Evolutionary conservation across 2,797 vertebrate species (phyloP).

Genomic region (Melanotaenia nigrans): DNA sequence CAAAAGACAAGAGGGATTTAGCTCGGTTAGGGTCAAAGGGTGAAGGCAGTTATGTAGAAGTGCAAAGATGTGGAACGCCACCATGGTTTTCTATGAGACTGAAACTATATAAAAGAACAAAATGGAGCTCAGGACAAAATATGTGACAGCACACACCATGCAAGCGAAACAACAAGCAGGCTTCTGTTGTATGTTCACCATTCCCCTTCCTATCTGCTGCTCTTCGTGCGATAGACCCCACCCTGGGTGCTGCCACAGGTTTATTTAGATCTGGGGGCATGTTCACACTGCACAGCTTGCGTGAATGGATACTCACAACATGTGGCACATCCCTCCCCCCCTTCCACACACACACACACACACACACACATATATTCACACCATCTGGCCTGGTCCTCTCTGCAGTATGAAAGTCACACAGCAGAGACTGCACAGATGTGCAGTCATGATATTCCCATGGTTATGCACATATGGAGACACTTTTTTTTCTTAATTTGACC

Average conservation of each 20-base stretch:
- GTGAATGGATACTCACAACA: slow-evolving; percentile 77
- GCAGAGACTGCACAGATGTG: slow-evolving; percentile 76
- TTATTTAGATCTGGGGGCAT: slow-evolving; percentile 70
- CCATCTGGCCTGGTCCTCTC: slow-evolving; percentile 79
- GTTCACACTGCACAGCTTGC: slow-evolving; percentile 72
- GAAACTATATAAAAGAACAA: slow-evolving; percentile 20
- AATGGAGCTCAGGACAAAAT: slow-evolving; percentile 42
- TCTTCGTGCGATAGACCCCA: slow-evolving; percentile 44
- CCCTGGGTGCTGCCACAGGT: slow-evolving; percentile 70
- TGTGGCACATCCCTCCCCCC: slow-evolving; percentile 60
- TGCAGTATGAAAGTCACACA: slow-evolving; percentile 56
- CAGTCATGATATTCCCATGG: slow-evolving; percentile 71
- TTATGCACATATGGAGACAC: slow-evolving; percentile 36
- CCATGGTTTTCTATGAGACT: slow-evolving; percentile 1
- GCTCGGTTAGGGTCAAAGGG: slow-evolving; percentile 24
- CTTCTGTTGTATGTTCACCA: slow-evolving; percentile 28
- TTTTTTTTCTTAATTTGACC: not conserved
- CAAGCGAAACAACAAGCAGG: slow-evolving; percentile 44
- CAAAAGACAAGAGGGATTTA: slow-evolving; percentile 16
- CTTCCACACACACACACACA: slow-evolving; percentile 25
- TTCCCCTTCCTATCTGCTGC: slow-evolving; percentile 23
- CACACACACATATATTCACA: slow-evolving; percentile 46
- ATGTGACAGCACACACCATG: slow-evolving; percentile 49
- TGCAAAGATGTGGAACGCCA: slow-evolving; percentile 11
- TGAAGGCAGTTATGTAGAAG: slow-evolving; percentile 10